These are phyloP conservation scores for Nemopilema nomurai DNA, from an alignment of 30 jellyfish, hydroid and myxozoan genomes.

Conservation along the genomic window DNA sequence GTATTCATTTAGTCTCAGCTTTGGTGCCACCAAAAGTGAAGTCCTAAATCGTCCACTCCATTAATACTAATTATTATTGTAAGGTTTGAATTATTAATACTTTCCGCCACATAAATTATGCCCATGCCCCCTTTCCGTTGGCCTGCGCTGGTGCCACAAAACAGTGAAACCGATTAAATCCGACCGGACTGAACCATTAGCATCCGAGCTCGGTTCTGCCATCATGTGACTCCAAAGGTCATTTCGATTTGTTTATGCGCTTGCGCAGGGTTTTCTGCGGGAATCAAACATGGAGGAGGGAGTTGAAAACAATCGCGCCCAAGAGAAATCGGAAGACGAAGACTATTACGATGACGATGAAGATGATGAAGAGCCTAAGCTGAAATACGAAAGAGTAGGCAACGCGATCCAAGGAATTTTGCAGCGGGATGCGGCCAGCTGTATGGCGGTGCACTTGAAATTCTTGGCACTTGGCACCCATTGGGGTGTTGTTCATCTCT, in stretches of 20 bases:
- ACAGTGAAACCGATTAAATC: too few relatives aligned
- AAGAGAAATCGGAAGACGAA: constrained; percentile 37
- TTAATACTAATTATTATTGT: too few relatives aligned
- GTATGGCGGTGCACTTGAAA: constrained; percentile 97
- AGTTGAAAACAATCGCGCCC: constrained; percentile 1
- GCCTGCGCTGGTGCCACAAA: too few relatives aligned
- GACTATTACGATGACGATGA: constrained; percentile 78
- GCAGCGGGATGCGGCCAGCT: constrained; percentile 93
- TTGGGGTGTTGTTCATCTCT: constrained; percentile 93
- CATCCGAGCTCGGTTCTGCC: too few relatives aligned
- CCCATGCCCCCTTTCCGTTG: too few relatives aligned
- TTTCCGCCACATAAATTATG: too few relatives aligned
- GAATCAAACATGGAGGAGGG: constrained; percentile 9
- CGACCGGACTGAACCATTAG: too few relatives aligned
- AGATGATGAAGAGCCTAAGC: constrained; percentile 92
- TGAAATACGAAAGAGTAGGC: constrained; percentile 88
- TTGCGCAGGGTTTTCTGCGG: constrained; percentile 14
- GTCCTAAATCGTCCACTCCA: too few relatives aligned
- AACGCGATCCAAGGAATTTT: constrained; percentile 77
- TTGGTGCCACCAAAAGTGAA: too few relatives aligned
- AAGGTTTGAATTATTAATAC: too few relatives aligned
- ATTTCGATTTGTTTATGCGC: constrained; percentile 9
- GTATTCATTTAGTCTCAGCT: too few relatives aligned
- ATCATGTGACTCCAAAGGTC: background rate
- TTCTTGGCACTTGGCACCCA: constrained; percentile 96